Base-by-base conservation (phyloP, 2,888 invertebrate genomes). In the Kuschelorhynchus macadamiae region DNA sequence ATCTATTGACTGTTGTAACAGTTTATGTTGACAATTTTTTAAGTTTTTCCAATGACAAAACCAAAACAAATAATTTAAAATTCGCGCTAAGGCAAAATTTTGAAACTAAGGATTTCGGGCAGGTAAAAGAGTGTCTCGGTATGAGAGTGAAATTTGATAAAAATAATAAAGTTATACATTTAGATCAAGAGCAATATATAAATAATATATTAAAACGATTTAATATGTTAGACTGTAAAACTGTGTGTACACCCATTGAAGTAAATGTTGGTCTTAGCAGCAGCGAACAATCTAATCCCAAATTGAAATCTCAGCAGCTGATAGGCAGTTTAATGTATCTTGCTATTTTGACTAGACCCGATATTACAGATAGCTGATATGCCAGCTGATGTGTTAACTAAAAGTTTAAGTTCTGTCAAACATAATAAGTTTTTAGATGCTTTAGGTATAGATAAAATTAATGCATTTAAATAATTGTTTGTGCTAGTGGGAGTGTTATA, bases 371-470 rank as follows among this genome's bases (percentile, higher is more conserved):
- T 59, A 18, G 53, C n/a, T 55, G 52, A 69, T 11, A 68, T 68
- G 68, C 56, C 57, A 12, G 68, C 68, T 14, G 68, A 68, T 65
- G 17, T 68, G n/a, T 36, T 67, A 11, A 67, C n/a, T n/a, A n/a
- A n/a, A n/a, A n/a, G n/a, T n/a, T n/a, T n/a, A n/a, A n/a, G n/a
- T n/a, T n/a, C n/a, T 55, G n/a, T n/a, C n/a, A n/a, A n/a, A n/a
- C n/a, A n/a, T n/a, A n/a, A n/a, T n/a, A n/a, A n/a, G n/a, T n/a
- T n/a, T n/a, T n/a, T n/a, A n/a, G n/a, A n/a, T n/a, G n/a, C n/a
- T n/a, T n/a, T n/a, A n/a, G n/a, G n/a, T n/a, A n/a, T n/a, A n/a
- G n/a, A n/a, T n/a, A n/a, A n/a, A n/a, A n/a, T n/a, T n/a, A n/a
- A n/a, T n/a, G n/a, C n/a, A n/a, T n/a, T n/a, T n/a, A n/a, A n/a